Base-by-base conservation (phyloP, 2,113 vertebrate genomes). In the Myiagra hebetior region DNA sequence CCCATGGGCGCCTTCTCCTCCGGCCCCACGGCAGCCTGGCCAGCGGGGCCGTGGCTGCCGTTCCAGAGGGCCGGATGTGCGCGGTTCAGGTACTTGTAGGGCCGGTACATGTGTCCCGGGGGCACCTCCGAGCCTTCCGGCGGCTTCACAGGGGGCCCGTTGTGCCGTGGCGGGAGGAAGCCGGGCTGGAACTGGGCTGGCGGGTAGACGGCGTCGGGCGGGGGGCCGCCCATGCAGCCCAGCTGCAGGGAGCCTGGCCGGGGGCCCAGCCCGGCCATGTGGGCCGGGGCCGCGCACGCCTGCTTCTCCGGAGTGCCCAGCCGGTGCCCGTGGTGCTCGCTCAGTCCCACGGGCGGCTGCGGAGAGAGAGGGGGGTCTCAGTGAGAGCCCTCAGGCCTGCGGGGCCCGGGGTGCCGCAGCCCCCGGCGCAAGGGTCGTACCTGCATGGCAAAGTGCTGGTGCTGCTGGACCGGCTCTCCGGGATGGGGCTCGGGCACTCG, bases 401-500 rank as follows among this genome's bases (percentile, higher is more conserved):
- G 3, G 30, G 65, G 55, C 13, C 11, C 0, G 2, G 37, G 53
- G 16, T 3, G 41, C 52, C 1, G 30, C 41, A 10, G 10, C 47
- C 37, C 19, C 35, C 2, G 55, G 64, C 16, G 6, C 22, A 12
- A 3, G 20, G 2, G 1, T 14, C 62, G 76, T 96, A 99, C 99
- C 99, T 99, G 99, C 97, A 99, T 97, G 78, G 97, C 97, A 87
- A 98, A 99, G 93, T 98, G 98, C 86, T 97, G 98, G 53, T 94
- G 98, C 93, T 98, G 99, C n/a, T 98, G 98, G 23, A 96, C n/a
- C 0, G 96, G 97, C 14, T 98, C 98, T 85, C 98, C 97, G 0
- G 98, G 98, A 44, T 98, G 98, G 12, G 98, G 96, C 52, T 99
- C 98, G 20, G 98, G 98, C 76, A 98, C 96, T 84, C 98, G 95